A percentile compares a stretch with the other conserved stretches of the same genome.
Conservation (phyloP, 2,113 vertebrate species). For the Tupaia chinensis region DNA sequence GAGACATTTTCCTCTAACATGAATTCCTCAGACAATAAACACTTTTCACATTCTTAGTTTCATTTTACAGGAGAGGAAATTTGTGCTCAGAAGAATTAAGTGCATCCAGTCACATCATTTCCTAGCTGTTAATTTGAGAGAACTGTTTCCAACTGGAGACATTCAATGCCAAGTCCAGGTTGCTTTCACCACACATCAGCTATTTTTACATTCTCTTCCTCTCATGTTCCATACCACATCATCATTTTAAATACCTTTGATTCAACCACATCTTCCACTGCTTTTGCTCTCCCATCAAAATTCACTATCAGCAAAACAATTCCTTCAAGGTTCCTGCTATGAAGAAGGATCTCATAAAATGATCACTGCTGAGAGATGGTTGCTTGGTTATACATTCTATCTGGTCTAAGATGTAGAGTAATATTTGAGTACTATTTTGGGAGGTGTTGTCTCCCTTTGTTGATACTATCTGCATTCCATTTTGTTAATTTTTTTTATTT, state of each 20-base stretch:
- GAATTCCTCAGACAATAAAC: constrained; percentile 62
- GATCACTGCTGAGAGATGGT: background rate
- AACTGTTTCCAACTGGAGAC: constrained; percentile 20
- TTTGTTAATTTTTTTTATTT: background rate
- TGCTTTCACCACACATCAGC: background rate
- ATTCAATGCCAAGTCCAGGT: constrained; percentile 8
- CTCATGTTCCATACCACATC: background rate
- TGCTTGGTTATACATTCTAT: background rate
- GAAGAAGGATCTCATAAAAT: background rate
- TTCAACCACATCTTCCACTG: background rate
- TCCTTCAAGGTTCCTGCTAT: background rate
- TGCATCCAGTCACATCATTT: constrained; percentile 5
- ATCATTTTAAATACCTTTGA: background rate
- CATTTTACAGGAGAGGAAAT: constrained; percentile 50
- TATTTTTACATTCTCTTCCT: constrained; percentile 36
- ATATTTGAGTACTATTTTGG: fast-evolving
- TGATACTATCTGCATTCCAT: background rate
- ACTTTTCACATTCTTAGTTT: constrained; percentile 36
- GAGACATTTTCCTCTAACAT: constrained; percentile 29
- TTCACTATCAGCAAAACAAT: background rate
- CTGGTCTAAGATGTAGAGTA: background rate
- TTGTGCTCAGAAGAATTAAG: constrained; percentile 21
- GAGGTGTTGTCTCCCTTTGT: background rate
- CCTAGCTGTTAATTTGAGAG: constrained; percentile 30
- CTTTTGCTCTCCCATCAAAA: background rate